Base-by-base conservation (phyloP, 64 coral and sea anemone species). In the Porites lutea region DNA sequence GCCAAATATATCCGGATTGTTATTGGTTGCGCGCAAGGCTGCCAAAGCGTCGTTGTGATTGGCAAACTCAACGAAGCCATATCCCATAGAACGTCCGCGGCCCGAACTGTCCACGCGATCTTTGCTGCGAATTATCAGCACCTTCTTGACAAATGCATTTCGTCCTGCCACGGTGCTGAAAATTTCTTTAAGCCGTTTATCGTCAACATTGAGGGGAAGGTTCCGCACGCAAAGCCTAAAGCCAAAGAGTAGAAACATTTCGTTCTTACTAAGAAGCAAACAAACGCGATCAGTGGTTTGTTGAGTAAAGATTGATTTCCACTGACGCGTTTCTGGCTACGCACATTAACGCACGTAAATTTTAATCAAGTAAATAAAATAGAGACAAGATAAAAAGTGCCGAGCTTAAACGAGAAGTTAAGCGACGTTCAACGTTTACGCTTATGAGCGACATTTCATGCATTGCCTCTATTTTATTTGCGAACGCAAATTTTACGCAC, bases 1-100 rank as follows among this genome's bases (percentile, higher is more conserved):
- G 3, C 97, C 94, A 92, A 99, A 99, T 2, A 96, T 72, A 37
- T 88, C 77, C 19, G 94, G 97, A 79, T 99, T 99, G 50, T 99
- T 99, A 71, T 99, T 96, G 44, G 94, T 96, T 13, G 88, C 86
- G 50, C 97, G 87, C 19, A 99, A 16, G 9, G 90, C 91, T 13
- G 77, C 53, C 61, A 99, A 58, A 6, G 97, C 97, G 48, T 96
- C 94, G 23, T 80, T 88, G 77, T 99, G 97, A 52, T 83, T 96
- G 13, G 68, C 27, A 47, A 99, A 99, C 63, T 99, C 97, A 6
- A 93, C 88, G 55, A 99, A 99, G 13, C 88, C 97, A 83, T 91
- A 99, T 23, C 97, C 97, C 55, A 96, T 48, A 6, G 97, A 94
- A 14, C 97, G 82, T 14, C 88, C 88, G 22, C 83, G 86, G 46